These are phyloP conservation scores for Morpho achilles DNA, from an alignment of 2,888 invertebrate genomes.

Conservation along the genomic window DNA sequence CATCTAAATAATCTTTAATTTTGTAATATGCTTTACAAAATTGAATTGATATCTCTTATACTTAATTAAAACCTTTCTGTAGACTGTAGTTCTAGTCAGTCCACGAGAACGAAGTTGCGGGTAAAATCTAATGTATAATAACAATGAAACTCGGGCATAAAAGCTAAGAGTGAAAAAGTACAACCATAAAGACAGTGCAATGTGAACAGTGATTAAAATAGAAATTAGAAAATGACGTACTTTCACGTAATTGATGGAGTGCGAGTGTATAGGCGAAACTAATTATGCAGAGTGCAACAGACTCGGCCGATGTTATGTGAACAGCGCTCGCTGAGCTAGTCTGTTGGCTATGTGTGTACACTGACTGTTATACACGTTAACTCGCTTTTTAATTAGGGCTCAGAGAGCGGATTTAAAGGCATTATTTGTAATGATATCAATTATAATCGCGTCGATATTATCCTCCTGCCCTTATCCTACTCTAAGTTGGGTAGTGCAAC, in stretches of 20 bases:
- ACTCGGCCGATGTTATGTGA: conserved; percentile 30
- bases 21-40: too few relatives aligned
- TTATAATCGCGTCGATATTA: too few relatives aligned
- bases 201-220: conserved; percentile 43
- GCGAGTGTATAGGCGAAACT: conserved; percentile 52
- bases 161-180: background rate
- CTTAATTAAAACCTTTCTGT: too few relatives aligned
- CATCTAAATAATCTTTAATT: too few relatives aligned
- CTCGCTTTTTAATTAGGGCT: conserved; percentile 10
- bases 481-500: too few relatives aligned
- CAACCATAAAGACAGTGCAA: conserved; percentile 2
- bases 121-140: too few relatives aligned
- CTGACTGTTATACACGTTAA: conserved; percentile 15
- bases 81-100: too few relatives aligned
- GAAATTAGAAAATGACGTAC: conserved; percentile 58
- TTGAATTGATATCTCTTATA: too few relatives aligned
- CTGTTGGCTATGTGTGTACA: conserved; percentile 5
- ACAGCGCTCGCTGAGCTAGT: conserved; percentile 22
- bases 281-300: conserved; percentile 48
- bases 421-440: background rate
- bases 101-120: too few relatives aligned
- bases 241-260: conserved; percentile 58
- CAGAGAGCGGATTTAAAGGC: conserved; percentile 8
- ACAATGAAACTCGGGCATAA: background rate
- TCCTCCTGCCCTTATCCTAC: too few relatives aligned